Percentiles rank a stretch among this genome's conserved stretches.
Conservation (phyloP, 2,888 invertebrate species). For the Nowickia ferox region DNA sequence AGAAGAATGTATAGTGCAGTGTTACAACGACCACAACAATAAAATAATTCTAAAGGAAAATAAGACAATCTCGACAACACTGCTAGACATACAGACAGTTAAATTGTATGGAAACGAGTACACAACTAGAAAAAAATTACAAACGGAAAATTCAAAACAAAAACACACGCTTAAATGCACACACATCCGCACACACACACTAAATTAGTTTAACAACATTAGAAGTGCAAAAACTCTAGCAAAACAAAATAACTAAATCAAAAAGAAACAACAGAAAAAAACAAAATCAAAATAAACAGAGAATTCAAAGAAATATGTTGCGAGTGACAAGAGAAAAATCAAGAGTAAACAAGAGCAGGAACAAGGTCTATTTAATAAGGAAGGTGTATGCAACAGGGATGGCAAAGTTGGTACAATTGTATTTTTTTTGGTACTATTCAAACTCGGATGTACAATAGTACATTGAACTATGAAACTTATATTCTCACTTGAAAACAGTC, state of each 20-base stretch:
- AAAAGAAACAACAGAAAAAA: constrained; percentile 23
- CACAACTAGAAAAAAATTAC: constrained; percentile 32
- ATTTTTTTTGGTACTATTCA: no score
- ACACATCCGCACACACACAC: not conserved
- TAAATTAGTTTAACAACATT: constrained; percentile 62
- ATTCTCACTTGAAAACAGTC: no score
- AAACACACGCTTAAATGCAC: constrained; percentile 21
- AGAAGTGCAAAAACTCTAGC: constrained; percentile 42
- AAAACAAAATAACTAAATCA: constrained; percentile 20
- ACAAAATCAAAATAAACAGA: constrained; percentile 48
- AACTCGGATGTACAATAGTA: no score
- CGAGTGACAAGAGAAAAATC: not conserved
- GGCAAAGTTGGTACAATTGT: no score
- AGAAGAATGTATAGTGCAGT: constrained; percentile 21
- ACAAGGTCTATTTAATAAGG: no score
- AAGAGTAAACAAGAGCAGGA: constrained; percentile 1
- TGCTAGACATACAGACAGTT: constrained; percentile 62
- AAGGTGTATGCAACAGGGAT: no score
- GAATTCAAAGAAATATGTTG: constrained; percentile 5
- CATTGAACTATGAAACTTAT: no score
- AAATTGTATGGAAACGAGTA: constrained; percentile 61
- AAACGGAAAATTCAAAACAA: constrained; percentile 35
- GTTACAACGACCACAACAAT: constrained; percentile 2
- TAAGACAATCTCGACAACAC: constrained; percentile 4
- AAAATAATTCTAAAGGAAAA: constrained; percentile 7